Evolutionary conservation across 2,113 vertebrate species (phyloP).

Genomic region (Atractosteus spatula): DNA sequence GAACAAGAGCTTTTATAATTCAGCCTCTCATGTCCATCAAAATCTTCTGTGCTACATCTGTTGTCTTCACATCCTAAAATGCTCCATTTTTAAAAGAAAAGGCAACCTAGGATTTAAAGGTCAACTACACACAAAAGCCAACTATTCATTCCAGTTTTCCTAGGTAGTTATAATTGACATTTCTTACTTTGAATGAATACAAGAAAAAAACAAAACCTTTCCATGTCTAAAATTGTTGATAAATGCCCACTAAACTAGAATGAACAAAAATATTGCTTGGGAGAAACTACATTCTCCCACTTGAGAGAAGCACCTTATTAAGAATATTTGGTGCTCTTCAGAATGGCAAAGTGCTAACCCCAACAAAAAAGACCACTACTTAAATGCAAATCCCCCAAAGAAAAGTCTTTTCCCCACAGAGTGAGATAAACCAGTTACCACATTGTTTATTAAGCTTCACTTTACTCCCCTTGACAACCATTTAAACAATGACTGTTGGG

Average conservation of each 20-base stretch:
- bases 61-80: slow-evolving; percentile 48
- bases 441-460: slow-evolving; percentile 89
- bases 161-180: slow-evolving; percentile 72
- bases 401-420: slow-evolving; percentile 69
- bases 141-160: slow-evolving; percentile 44
- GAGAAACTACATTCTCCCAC: slow-evolving; percentile 49
- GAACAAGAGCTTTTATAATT: slow-evolving; percentile 53
- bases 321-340: slow-evolving; percentile 44
- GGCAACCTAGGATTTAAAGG: slow-evolving; percentile 71
- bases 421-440: slow-evolving; percentile 80
- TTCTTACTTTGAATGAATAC: slow-evolving; percentile 58
- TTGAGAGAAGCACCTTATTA: slow-evolving; percentile 60
- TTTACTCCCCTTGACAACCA: slow-evolving; percentile 96
- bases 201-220: slow-evolving; percentile 39
- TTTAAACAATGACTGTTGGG: slow-evolving; percentile 95
- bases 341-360: slow-evolving; percentile 63
- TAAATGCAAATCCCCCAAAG: slow-evolving; percentile 76
- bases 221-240: slow-evolving; percentile 61
- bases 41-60: slow-evolving; percentile 40
- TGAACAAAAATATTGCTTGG: slow-evolving; percentile 42
- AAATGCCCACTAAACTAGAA: slow-evolving; percentile 54
- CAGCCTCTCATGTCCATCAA: slow-evolving; percentile 35
- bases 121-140: slow-evolving; percentile 66
- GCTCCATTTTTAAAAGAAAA: slow-evolving; percentile 59
- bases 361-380: slow-evolving; percentile 63